Percentiles rank a stretch among this genome's conserved stretches.
Conservation (phyloP, 1,140 invertebrate species). For the Panagrolaimus sp. region DNA sequence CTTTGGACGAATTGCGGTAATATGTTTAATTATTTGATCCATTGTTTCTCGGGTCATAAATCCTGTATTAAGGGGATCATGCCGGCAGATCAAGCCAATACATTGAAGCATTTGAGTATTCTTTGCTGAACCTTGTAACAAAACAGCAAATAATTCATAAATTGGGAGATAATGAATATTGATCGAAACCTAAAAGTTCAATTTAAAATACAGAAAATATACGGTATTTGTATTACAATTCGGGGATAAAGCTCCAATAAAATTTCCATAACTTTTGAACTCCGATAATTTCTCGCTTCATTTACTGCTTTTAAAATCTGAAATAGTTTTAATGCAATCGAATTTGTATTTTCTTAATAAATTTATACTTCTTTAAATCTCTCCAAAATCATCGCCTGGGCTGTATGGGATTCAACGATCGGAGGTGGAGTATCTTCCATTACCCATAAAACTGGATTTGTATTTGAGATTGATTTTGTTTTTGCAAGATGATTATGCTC, state of each 20-base stretch:
- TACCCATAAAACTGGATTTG: constrained; percentile 51
- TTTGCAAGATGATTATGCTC: constrained; percentile 14
- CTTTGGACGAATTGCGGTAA: constrained; percentile 3
- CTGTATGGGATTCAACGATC: constrained; percentile 75
- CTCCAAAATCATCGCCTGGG: constrained; percentile 72
- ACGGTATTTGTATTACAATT: constrained; percentile 73
- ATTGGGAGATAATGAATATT: constrained; percentile 6
- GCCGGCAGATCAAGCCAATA: neutral
- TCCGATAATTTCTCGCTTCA: constrained; percentile 71
- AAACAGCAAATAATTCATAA: neutral
- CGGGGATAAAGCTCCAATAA: constrained; percentile 82
- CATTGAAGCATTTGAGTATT: constrained; percentile 3
- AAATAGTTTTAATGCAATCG: constrained; percentile 16
- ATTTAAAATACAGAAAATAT: constrained; percentile 64
- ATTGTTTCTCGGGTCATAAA: neutral
- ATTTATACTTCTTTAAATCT: constrained; percentile 76
- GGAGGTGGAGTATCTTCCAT: constrained; percentile 26
- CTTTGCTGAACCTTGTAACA: neutral
- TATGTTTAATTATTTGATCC: neutral
- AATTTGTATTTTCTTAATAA: neutral
- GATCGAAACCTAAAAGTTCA: constrained; percentile 20
- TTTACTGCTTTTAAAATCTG: constrained; percentile 68
- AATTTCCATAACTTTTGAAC: constrained; percentile 77
- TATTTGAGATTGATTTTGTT: constrained; percentile 22
- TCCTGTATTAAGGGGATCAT: neutral